Percentiles rank a stretch among this genome's conserved stretches.
Evolutionary conservation across 2,113 vertebrate genomes (phyloP).

Genomic region (Grus americana): DNA sequence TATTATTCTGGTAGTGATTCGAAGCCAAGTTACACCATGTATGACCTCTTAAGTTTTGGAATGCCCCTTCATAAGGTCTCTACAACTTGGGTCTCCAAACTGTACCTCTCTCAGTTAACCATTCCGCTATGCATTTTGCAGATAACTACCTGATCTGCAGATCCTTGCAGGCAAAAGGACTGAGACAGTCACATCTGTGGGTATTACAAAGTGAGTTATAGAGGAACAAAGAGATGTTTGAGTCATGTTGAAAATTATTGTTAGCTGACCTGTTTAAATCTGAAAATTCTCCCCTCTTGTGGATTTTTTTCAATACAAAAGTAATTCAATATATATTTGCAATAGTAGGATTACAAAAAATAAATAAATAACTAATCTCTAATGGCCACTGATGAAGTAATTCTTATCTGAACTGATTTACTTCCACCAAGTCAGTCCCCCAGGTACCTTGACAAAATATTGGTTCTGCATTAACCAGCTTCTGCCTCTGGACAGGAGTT

Average conservation of each 20-base stretch:
- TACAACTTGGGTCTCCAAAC: not conserved
- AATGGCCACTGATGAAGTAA: not conserved
- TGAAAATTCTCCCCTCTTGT: not conserved
- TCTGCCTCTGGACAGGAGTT: not conserved
- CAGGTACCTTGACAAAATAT: not conserved
- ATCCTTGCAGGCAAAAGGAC: not conserved
- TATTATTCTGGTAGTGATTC: not conserved
- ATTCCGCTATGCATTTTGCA: not conserved
- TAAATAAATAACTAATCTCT: not conserved
- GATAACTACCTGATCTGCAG: not conserved
- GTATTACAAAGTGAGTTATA: not conserved
- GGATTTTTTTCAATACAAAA: not conserved
- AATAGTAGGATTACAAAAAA: not conserved
- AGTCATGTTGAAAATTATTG: not conserved
- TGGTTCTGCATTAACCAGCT: not conserved
- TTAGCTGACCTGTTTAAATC: not conserved
- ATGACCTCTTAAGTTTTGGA: not conserved
- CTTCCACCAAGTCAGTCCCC: not conserved
- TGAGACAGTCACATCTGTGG: not conserved
- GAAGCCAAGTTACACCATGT: not conserved
- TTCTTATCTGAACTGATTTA: not conserved
- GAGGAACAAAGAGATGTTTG: not conserved
- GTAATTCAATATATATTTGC: not conserved
- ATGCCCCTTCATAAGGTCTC: not conserved
- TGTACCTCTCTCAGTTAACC: not conserved